Evolutionary conservation across 1,140 invertebrate genomes (phyloP).

Genomic region (Amphibalanus amphitrite): DNA sequence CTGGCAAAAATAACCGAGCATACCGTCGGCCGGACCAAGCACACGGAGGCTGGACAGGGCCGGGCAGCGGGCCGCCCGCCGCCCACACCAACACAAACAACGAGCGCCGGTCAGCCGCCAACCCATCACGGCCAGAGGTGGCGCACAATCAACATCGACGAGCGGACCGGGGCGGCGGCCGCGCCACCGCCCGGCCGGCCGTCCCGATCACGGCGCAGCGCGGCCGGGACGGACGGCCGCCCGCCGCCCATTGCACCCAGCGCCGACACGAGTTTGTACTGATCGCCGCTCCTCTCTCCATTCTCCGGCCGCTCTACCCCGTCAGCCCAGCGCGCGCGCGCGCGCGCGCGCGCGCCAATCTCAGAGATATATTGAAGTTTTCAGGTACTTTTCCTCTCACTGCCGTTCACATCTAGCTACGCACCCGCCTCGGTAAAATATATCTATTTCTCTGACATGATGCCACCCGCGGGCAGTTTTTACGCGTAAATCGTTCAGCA

Average conservation of each 20-base stretch:
- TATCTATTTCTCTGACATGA: not conserved
- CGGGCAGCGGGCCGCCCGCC: no score
- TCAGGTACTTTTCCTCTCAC: not conserved
- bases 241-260: not conserved
- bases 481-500: no score
- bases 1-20: not conserved
- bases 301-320: no score
- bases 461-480: no score
- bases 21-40: not conserved
- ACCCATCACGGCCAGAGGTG: not conserved
- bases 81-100: not conserved
- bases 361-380: not conserved
- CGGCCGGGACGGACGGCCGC: no score
- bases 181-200: no score
- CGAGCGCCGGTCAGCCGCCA: no score
- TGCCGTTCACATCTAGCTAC: not conserved
- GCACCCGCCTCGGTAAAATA: not conserved
- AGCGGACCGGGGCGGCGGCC: not conserved
- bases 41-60: not conserved
- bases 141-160: not conserved
- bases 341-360: not conserved
- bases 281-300: not conserved
- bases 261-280: not conserved
- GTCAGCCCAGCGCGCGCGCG: no score
- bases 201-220: no score